Conservation (phyloP, 2,888 invertebrate species). For the Pterostichus niger region DNA sequence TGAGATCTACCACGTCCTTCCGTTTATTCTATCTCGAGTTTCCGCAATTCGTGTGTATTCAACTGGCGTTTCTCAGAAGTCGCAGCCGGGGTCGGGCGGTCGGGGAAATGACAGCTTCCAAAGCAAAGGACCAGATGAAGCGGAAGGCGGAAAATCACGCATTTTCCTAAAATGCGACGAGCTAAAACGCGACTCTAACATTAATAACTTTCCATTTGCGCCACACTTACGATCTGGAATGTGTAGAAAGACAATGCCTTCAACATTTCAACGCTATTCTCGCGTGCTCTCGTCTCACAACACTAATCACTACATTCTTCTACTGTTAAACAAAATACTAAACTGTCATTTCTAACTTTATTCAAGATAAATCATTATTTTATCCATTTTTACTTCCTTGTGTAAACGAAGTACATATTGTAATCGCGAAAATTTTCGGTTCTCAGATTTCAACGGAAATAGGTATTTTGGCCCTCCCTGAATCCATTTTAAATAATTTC, state of each 20-base stretch:
- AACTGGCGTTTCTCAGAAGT: conserved; percentile 63
- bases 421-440: too few relatives aligned
- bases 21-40: conserved; percentile 52
- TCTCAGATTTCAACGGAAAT: too few relatives aligned
- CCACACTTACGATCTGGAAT: conserved; percentile 23
- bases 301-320: too few relatives aligned
- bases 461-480: too few relatives aligned
- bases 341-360: too few relatives aligned
- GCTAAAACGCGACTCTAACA: conserved; percentile 52
- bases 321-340: too few relatives aligned
- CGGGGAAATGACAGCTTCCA: conserved; percentile 46
- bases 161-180: conserved; percentile 50
- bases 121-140: conserved; percentile 57
- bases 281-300: too few relatives aligned
- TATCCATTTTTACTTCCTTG: too few relatives aligned
- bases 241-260: background rate
- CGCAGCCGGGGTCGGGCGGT: background rate
- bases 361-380: too few relatives aligned
- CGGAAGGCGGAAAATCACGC: conserved; percentile 62
- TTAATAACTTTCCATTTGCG: conserved; percentile 49
- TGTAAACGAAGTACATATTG: too few relatives aligned
- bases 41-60: conserved; percentile 64
- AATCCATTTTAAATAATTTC: too few relatives aligned
- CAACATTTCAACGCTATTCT: too few relatives aligned
- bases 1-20: conserved; percentile 23